Percentiles rank a stretch among this genome's conserved stretches.
Conservation (phyloP, 2,797 vertebrate genomes). For the Eidolon dupreanum region DNA sequence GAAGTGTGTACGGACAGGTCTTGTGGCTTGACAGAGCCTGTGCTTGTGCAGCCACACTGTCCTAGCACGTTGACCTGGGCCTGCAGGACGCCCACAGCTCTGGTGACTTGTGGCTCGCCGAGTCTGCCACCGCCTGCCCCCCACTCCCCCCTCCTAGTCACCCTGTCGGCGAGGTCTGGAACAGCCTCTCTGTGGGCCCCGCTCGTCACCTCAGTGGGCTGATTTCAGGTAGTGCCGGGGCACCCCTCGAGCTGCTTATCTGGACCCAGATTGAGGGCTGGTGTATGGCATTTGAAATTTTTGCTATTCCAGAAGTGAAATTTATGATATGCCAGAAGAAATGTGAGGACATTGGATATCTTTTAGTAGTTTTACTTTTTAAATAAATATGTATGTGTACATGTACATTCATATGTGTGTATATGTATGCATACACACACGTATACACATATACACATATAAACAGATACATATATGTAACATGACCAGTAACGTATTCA, state of each 20-base stretch:
- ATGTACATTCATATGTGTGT: neutral
- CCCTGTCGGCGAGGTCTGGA: neutral
- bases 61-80: neutral
- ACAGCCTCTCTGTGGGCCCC: neutral
- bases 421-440: too few relatives aligned
- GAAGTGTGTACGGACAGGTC: neutral
- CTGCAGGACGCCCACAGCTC: neutral
- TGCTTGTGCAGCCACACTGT: neutral
- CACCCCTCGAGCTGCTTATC: neutral
- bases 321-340: neutral
- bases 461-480: neutral
- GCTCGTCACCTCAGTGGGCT: neutral
- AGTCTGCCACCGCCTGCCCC: neutral
- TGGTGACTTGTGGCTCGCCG: neutral
- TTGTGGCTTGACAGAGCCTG: neutral
- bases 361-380: neutral
- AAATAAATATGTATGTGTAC: neutral
- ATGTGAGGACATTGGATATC: neutral
- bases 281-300: neutral
- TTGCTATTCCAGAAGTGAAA: neutral
- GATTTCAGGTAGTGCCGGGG: neutral
- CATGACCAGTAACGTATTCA: neutral
- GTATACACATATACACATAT: too few relatives aligned
- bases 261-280: neutral
- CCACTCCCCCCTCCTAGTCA: accelerated